phyloP scores from a whole-genome alignment of 2,797 vertebrate genomes.

The Bradypodion ventrale region DNA sequence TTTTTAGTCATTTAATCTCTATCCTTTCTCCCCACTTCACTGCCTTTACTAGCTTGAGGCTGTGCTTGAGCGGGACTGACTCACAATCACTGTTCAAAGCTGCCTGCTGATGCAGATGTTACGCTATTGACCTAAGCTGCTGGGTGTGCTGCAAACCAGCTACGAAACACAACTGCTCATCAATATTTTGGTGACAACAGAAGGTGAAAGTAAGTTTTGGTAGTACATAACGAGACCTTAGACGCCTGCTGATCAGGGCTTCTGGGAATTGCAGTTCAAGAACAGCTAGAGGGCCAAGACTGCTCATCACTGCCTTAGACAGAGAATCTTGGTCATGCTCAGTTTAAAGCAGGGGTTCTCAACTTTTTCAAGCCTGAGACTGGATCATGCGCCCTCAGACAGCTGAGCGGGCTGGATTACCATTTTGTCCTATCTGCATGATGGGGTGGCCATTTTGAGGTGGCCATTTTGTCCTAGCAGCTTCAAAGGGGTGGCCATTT shows the following conservation, averaged over 20 bases:
- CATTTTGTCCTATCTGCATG: too few relatives aligned
- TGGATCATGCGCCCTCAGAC: too few relatives aligned
- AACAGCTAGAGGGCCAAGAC: too few relatives aligned
- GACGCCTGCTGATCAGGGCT: too few relatives aligned
- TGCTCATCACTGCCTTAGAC: too few relatives aligned
- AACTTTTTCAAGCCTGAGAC: too few relatives aligned
- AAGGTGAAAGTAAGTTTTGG: neutral
- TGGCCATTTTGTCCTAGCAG: too few relatives aligned
- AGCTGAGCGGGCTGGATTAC: too few relatives aligned
- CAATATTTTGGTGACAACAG: neutral
- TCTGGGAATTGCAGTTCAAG: too few relatives aligned
- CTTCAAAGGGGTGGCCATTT: too few relatives aligned
- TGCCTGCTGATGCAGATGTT: neutral
- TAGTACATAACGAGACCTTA: neutral
- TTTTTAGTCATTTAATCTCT: accelerated
- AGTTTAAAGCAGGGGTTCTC: too few relatives aligned
- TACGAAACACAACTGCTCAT: neutral
- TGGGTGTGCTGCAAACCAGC: neutral
- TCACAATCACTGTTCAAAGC: neutral
- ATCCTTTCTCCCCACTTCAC: neutral
- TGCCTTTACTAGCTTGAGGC: neutral
- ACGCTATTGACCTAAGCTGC: neutral
- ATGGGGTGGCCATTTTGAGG: too few relatives aligned
- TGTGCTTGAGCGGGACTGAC: neutral
- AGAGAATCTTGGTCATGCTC: accelerated